Base-by-base conservation (phyloP, 2,888 invertebrate species). In the Sphecodes monilicornis region DNA sequence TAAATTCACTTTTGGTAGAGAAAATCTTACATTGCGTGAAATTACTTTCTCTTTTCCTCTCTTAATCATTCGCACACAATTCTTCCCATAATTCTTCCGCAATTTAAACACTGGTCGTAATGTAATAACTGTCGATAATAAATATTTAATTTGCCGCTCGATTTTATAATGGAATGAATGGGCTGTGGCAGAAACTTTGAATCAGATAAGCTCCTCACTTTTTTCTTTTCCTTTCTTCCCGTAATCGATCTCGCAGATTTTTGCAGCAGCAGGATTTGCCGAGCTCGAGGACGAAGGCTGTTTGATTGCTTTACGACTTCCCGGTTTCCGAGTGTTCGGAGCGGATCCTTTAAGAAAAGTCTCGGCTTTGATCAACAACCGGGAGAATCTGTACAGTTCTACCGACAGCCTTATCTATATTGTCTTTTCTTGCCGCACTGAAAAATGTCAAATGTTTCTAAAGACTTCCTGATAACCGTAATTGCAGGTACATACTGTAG, bases 331-430 rank as follows among this genome's bases (percentile, higher is more conserved):
- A 64, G 22, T 39, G 54, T 29, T 57, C 54, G 22, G 64, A 32
- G 60, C 69, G 72, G 74, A 76, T 79, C 84, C 78, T 85, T 82
- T 29, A 18, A 71, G 78, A 77, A 78, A 86, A 86, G 80, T 82
- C 73, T 84, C 80, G 69, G 76, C 29, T 76, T 1, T 13, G 36
- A 60, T 76, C 84, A 78, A 74, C 73, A 39, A 11, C 54, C 22
- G 16, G 72, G n/a, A 66, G 76, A 73, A 79, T 77, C 60, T 68
- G 69, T 70, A 76, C 54, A 66, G 81, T 78, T 85, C 81, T 72
- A 74, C 85, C 83, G 73, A 89, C 79, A 57, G 29, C 73, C 76
- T 89, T 90, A 90, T 90, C 89, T 91, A 86, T 89, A 90, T 91
- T 84, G 88, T 91, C 82, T 91, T 88, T 91, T 88, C 76, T 80